phyloP scores from a whole-genome alignment of 2,888 invertebrate species.

The Nysson spinosus region DNA sequence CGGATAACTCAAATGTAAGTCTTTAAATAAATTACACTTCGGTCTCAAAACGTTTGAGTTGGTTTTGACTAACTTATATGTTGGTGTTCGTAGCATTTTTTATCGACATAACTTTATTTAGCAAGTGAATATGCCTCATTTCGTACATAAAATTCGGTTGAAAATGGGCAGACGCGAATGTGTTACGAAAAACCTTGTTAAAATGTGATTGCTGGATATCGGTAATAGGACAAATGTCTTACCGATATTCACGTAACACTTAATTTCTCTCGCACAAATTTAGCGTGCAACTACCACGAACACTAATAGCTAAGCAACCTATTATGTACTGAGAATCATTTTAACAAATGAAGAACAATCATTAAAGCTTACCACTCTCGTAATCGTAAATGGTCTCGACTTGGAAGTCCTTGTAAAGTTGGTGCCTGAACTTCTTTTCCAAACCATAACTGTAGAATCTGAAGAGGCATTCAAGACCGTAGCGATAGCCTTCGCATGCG shows the following conservation, averaged over 20 bases:
- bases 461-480: slow-evolving; percentile 92
- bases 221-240: slow-evolving; percentile 34
- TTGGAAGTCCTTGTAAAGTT: slow-evolving; percentile 97
- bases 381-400: slow-evolving; percentile 93
- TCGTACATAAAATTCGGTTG: too few relatives aligned
- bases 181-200: too few relatives aligned
- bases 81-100: too few relatives aligned
- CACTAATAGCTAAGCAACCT: slow-evolving; percentile 35
- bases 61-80: too few relatives aligned
- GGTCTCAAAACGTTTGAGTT: too few relatives aligned
- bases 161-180: too few relatives aligned
- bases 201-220: slow-evolving; percentile 58
- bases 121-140: too few relatives aligned
- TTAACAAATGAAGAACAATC: neutral
- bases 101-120: too few relatives aligned
- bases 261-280: slow-evolving; percentile 54
- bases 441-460: slow-evolving; percentile 98
- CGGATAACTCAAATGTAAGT: too few relatives aligned
- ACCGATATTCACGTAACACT: slow-evolving; percentile 46
- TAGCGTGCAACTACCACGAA: slow-evolving; percentile 28
- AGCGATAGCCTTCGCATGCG: slow-evolving; percentile 92
- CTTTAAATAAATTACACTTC: too few relatives aligned
- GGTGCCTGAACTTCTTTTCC: slow-evolving; percentile 96
- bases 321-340: slow-evolving; percentile 24
- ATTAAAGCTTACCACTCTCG: slow-evolving; percentile 86